A percentile compares a stretch with the other conserved stretches of the same genome.
Conservation (phyloP, 2,797 vertebrate species). For the Manis crassicaudata region DNA sequence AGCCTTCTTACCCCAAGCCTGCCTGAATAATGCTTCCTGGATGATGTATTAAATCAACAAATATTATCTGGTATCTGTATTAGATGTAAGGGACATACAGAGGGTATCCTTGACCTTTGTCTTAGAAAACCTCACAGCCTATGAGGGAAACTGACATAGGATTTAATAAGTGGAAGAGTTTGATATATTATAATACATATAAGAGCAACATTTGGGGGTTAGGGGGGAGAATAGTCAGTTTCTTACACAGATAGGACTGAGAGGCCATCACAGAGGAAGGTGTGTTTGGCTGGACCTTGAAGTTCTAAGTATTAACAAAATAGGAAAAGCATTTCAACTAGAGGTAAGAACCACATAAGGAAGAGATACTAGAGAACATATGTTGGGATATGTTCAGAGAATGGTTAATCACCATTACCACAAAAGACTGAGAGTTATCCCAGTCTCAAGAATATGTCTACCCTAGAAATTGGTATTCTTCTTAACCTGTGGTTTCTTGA, state of each 20-base stretch:
- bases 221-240: neutral
- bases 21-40: neutral
- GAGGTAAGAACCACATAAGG: neutral
- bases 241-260: neutral
- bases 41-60: neutral
- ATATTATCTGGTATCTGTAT: neutral
- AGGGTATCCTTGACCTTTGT: neutral
- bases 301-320: neutral
- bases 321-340: neutral
- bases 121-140: neutral
- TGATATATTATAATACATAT: neutral
- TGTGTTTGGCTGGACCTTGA: neutral
- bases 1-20: neutral
- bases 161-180: neutral
- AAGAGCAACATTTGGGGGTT: neutral
- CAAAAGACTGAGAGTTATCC: neutral
- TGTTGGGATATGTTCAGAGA: neutral
- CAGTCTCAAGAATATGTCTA: neutral
- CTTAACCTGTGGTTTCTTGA: constrained; percentile 21
- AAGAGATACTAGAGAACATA: neutral
- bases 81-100: neutral
- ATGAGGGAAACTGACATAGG: neutral
- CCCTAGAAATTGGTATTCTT: constrained; percentile 48
- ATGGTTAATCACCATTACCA: neutral
- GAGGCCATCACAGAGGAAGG: neutral